Percentiles rank a stretch among this genome's conserved stretches.
Evolutionary conservation across 2,797 vertebrate species (phyloP).

Genomic region (Galagoides demidoff): DNA sequence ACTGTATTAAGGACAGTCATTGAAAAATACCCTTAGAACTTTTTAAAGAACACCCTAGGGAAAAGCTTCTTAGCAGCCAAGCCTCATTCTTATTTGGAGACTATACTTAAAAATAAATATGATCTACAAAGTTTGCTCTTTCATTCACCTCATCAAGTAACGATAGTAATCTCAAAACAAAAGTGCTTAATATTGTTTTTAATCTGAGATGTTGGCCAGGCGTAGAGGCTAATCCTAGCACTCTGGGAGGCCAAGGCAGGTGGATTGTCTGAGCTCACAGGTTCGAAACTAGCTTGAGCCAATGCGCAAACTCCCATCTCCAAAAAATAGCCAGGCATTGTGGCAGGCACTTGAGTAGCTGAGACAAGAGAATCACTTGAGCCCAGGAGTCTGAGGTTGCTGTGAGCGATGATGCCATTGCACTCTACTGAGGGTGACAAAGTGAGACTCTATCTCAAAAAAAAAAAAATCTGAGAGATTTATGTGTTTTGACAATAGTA

Average conservation of each 20-base stretch:
- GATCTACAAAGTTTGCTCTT: background rate
- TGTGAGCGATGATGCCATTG: too few species aligned
- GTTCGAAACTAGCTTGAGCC: too few species aligned
- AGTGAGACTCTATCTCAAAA: too few species aligned
- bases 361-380: too few species aligned
- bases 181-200: background rate
- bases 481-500: background rate
- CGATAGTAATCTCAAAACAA: background rate
- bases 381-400: too few species aligned
- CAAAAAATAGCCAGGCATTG: too few species aligned
- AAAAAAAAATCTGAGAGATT: background rate
- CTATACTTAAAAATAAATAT: background rate
- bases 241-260: too few species aligned
- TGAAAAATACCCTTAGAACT: constrained; percentile 23
- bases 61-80: background rate
- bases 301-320: too few species aligned
- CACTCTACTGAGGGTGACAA: too few species aligned
- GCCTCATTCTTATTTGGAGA: background rate
- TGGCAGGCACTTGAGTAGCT: too few species aligned
- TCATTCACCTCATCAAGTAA: background rate
- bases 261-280: too few species aligned
- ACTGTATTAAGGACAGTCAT: background rate
- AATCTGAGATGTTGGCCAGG: background rate
- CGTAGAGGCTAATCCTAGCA: too few species aligned
- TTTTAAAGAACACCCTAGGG: constrained; percentile 32